Percentiles rank a stretch among this genome's conserved stretches.
Conservation (phyloP, 2,797 vertebrate genomes). For the Synaphobranchus kaupii region DNA sequence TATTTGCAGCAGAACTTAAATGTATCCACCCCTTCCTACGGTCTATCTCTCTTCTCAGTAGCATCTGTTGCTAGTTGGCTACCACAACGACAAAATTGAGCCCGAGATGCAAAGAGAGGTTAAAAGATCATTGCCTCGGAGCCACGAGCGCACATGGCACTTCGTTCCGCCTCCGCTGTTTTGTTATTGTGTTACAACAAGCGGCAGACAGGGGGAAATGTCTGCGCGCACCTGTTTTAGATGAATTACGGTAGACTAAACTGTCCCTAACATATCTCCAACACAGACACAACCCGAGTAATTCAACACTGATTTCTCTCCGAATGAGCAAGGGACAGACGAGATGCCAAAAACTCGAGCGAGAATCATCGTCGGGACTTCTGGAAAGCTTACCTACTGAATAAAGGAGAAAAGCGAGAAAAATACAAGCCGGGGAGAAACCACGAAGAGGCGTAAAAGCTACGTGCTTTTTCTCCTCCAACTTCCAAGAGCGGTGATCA, state of each 20-base stretch:
- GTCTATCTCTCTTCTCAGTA: slow-evolving; percentile 56
- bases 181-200: slow-evolving; percentile 62
- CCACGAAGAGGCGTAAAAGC: slow-evolving; percentile 62
- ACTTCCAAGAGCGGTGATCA: slow-evolving; percentile 68
- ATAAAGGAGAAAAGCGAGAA: slow-evolving; percentile 43
- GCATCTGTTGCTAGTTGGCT: slow-evolving; percentile 73
- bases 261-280: slow-evolving; percentile 66
- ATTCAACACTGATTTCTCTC: slow-evolving; percentile 76
- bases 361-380: slow-evolving; percentile 57
- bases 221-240: slow-evolving; percentile 78
- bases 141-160: slow-evolving; percentile 48
- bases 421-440: slow-evolving; percentile 47
- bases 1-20: slow-evolving; percentile 42
- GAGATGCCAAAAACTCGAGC: slow-evolving; percentile 73
- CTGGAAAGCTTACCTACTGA: slow-evolving; percentile 64
- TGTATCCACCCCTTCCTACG: slow-evolving; percentile 55
- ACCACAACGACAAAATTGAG: slow-evolving; percentile 71
- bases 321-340: slow-evolving; percentile 70
- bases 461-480: slow-evolving; percentile 67
- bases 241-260: slow-evolving; percentile 79
- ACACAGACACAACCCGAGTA: slow-evolving; percentile 68
- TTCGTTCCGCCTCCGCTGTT: slow-evolving; percentile 54
- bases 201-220: slow-evolving; percentile 58
- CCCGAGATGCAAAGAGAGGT: slow-evolving; percentile 70
- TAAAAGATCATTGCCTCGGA: slow-evolving; percentile 72